A percentile compares a stretch with the other conserved stretches of the same genome.
Evolutionary conservation across 2,888 invertebrate genomes (phyloP).

Genomic region (Aspidapion aeneum): DNA sequence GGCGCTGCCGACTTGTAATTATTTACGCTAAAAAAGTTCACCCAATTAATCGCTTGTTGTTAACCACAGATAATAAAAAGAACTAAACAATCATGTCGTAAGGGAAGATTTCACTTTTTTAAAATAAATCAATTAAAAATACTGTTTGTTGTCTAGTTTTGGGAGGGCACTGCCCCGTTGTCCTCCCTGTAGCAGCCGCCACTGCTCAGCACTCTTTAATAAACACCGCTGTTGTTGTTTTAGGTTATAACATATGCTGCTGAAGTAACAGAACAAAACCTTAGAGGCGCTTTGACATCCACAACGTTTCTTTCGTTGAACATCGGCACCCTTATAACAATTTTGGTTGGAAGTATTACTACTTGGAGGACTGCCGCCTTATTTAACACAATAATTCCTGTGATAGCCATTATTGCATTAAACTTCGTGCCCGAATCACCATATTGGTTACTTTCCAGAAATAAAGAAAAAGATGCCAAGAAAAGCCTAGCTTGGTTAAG

Average conservation of each 20-base stretch:
- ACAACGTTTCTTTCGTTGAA: constrained; percentile 73
- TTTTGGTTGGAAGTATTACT: constrained; percentile 65
- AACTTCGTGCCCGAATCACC: constrained; percentile 76
- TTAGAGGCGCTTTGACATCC: constrained; percentile 69
- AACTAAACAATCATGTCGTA: too few species aligned
- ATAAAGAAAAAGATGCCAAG: constrained; percentile 61
- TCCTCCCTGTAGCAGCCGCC: too few species aligned
- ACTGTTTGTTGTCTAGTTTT: too few species aligned
- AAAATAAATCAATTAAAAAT: too few species aligned
- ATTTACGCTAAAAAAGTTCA: too few species aligned
- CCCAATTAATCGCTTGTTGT: too few species aligned
- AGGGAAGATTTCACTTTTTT: too few species aligned
- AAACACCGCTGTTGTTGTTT: too few species aligned
- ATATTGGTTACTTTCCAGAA: constrained; percentile 68
- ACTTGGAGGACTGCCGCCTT: constrained; percentile 69
- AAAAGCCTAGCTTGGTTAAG: constrained; percentile 72
- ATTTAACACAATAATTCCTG: constrained; percentile 60
- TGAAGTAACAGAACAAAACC: constrained; percentile 74
- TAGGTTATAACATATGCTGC: constrained; percentile 78
- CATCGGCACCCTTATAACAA: constrained; percentile 69
- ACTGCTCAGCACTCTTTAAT: too few species aligned
- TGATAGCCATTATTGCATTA: constrained; percentile 60
- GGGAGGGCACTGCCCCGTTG: too few species aligned
- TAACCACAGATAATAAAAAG: too few species aligned
- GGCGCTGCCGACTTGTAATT: too few species aligned